These are phyloP conservation scores for Tragelaphus oryx DNA, from an alignment of 2,797 vertebrate genomes.

Conservation along the genomic window DNA sequence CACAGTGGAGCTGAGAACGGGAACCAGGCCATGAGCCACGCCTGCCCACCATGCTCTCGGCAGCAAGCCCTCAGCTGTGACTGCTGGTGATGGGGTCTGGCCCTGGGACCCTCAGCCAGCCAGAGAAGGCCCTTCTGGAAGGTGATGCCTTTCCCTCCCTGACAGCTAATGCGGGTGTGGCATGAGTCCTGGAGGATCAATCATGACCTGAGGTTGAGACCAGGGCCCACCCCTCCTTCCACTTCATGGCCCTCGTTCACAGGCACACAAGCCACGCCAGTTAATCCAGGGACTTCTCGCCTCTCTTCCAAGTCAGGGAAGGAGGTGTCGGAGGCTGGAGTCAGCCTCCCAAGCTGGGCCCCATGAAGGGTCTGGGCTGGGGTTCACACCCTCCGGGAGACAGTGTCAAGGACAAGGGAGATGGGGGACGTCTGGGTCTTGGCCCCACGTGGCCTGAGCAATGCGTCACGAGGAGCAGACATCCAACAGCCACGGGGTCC, in stretches of 20 bases:
- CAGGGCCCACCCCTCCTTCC: background rate
- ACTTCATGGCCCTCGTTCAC: background rate
- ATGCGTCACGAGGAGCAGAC: background rate
- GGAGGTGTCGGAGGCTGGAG: background rate
- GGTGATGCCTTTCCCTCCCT: background rate
- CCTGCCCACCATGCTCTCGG: background rate
- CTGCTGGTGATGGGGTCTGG: background rate
- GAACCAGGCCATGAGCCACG: background rate
- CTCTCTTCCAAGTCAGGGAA: background rate
- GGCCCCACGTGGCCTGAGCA: rapidly evolving
- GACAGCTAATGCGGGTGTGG: background rate
- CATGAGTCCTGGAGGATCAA: rapidly evolving
- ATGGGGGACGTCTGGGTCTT: rapidly evolving
- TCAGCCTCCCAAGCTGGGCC: background rate
- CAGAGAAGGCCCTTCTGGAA: background rate
- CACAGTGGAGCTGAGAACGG: background rate
- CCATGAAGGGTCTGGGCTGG: background rate
- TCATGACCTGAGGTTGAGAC: background rate
- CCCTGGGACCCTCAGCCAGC: background rate
- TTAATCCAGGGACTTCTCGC: background rate
- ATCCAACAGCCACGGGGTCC: rapidly evolving
- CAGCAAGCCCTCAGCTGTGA: background rate
- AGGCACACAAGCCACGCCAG: background rate
- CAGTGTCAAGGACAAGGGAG: background rate
- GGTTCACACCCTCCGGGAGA: background rate